Base-by-base conservation (phyloP, 2,888 invertebrate species). In the Drosophila infuscata region DNA sequence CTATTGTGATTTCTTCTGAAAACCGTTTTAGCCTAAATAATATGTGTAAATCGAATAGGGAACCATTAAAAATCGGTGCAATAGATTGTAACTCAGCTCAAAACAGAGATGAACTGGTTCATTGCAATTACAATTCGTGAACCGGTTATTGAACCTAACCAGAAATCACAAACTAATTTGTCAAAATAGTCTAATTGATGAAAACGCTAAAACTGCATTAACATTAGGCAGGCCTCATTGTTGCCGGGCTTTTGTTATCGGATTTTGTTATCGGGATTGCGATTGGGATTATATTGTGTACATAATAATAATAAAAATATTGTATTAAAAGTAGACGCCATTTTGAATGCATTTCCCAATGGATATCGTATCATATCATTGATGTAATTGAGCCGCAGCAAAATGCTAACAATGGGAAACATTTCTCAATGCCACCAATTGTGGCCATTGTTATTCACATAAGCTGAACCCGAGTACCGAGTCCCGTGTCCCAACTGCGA, bases 301-400 rank as follows among this genome's bases (percentile, higher is more conserved):
- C n/a, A 48, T 49, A 36, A 60, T 36, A 51, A 48, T 36, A 51
- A 59, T 30, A 49, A 17, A 36, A 51, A 30, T 35, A 60, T 36
- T 32, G 8, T 38, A 54, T 46, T 43, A 43, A 58, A 46, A 25
- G 12, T n/a, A 29, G 25, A 20, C 32, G 35, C 35, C 51, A 33
- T 29, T 20, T 41, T 41, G 33, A 51, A 54, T 54, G 61, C 49
- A 71, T 59, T 43, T 52, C 74, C 78, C 48, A 46, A 41, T 48
- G 77, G 53, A 49, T 70, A 64, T 25, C 25, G 25, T 25, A 25
- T 25, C 25, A 25, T 63, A 70, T 49, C 63, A 70, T 58, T 70
- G 53, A 49, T 75, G 56, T 64, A 70, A 74, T 69, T 60, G 74
- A 64, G 64, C 52, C 69, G 62, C 74, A 72, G 51, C 68, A 53